Evolutionary conservation across 1,140 invertebrate genomes (phyloP).

Genomic region (Tetragnatha versicolor): DNA sequence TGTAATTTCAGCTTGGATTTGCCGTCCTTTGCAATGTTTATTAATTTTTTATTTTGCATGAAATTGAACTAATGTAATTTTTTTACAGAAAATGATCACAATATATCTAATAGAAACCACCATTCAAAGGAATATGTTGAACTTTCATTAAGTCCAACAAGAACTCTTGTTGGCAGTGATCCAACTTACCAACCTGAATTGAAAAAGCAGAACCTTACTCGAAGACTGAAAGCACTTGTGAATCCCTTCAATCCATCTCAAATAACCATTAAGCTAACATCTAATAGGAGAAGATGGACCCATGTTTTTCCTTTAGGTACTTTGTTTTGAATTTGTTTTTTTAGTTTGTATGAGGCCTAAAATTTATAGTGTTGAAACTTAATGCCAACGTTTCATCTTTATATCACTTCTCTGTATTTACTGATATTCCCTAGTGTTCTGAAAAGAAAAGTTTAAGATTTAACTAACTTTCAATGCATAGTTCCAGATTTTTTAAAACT

Average conservation of each 20-base stretch:
- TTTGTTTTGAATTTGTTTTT: not conserved
- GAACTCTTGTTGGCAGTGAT: constrained; percentile 56
- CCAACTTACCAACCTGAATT: constrained; percentile 39
- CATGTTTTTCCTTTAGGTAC: constrained; percentile 96
- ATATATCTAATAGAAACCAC: constrained; percentile 15
- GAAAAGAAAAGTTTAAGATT: no score
- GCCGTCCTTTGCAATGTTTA: not conserved
- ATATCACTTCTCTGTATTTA: no score
- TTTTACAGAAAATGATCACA: constrained; percentile 35
- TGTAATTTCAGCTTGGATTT: not conserved
- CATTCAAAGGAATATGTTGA: constrained; percentile 49
- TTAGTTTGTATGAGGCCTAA: no score
- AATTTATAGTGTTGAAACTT: no score
- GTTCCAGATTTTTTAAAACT: no score
- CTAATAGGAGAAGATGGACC: constrained; percentile 95
- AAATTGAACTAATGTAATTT: no score
- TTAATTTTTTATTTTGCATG: no score
- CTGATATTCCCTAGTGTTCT: no score
- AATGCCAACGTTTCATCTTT: no score
- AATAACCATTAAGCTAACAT: constrained; percentile 95
- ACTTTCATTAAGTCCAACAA: constrained; percentile 17
- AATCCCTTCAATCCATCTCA: constrained; percentile 98
- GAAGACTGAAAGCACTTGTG: constrained; percentile 66
- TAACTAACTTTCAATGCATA: no score
- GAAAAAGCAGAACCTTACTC: constrained; percentile 24